Evolutionary conservation across 2,113 vertebrate species (phyloP).

Genomic region (Ammospiza nelsoni): DNA sequence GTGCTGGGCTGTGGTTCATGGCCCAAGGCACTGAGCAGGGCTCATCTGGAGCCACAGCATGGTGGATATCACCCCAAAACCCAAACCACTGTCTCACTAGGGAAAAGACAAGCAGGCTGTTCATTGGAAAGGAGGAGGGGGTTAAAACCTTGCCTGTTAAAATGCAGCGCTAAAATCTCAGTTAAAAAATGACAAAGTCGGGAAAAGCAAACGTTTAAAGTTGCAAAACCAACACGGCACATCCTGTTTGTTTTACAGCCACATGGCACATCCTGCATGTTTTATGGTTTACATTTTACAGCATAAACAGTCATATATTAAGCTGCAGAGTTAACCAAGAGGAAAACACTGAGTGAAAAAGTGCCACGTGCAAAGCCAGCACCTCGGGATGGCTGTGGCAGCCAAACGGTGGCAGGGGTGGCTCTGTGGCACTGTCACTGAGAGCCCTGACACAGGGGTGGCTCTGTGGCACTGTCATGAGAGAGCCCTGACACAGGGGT

Average conservation of each 20-base stretch:
- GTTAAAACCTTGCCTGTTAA: not conserved
- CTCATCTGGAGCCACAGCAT: accelerated
- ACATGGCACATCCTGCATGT: slow-evolving; percentile 28
- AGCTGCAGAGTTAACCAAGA: not conserved
- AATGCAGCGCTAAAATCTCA: not conserved
- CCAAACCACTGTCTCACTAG: not conserved
- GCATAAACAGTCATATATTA: slow-evolving; percentile 17
- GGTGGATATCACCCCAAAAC: not conserved
- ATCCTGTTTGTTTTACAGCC: slow-evolving; percentile 60
- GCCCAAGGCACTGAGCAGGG: not conserved
- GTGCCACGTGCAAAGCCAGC: not conserved
- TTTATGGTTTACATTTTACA: slow-evolving; percentile 47
- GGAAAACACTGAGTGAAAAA: not conserved
- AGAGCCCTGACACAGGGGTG: no score
- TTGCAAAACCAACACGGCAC: slow-evolving; percentile 34
- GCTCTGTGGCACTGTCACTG: not conserved
- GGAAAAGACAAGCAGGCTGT: not conserved
- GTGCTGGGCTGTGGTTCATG: accelerated
- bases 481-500: accelerated
- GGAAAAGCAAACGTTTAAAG: not conserved
- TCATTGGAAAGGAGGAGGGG: not conserved
- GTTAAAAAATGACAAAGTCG: slow-evolving; percentile 26
- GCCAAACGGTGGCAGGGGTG: accelerated
- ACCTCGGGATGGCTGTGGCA: not conserved
- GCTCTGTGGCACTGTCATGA: no score